Evolutionary conservation across 2,113 vertebrate species (phyloP).

Genomic region (Oenanthe melanoleuca): DNA sequence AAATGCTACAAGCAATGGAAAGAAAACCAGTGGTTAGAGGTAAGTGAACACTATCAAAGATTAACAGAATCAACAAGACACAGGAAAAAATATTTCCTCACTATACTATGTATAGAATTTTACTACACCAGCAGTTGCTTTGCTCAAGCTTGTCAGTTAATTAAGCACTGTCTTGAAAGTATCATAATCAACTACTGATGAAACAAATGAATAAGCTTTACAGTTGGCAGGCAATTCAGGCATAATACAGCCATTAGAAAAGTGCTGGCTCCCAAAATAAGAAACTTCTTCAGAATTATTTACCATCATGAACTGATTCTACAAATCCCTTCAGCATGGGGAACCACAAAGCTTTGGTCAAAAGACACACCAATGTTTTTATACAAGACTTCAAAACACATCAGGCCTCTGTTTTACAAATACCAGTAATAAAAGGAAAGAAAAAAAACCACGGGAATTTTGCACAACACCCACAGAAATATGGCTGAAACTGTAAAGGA

Average conservation of each 20-base stretch:
- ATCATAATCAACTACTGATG: not conserved
- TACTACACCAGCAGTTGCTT: not conserved
- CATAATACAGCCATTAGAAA: not conserved
- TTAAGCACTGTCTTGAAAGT: not conserved
- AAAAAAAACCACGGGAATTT: not conserved
- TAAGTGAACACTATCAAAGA: not conserved
- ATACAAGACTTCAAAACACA: not conserved
- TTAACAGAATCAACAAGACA: not conserved
- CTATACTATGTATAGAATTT: not conserved
- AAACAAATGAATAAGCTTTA: not conserved
- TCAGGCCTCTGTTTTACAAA: not conserved
- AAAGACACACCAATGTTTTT: not conserved
- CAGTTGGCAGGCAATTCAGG: not conserved
- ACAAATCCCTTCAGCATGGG: not conserved
- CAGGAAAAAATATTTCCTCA: not conserved
- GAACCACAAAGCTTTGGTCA: not conserved
- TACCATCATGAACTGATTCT: not conserved
- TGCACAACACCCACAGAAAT: not conserved
- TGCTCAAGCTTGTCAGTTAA: not conserved
- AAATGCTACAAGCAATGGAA: not conserved
- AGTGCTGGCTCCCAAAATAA: not conserved
- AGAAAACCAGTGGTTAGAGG: not conserved
- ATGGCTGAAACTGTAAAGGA: constrained; percentile 76
- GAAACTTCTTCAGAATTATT: not conserved
- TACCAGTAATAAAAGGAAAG: not conserved